A percentile compares a stretch with the other conserved stretches of the same genome.
Conservation (phyloP, 2,797 vertebrate species). For the Falco novaeseelandiae region DNA sequence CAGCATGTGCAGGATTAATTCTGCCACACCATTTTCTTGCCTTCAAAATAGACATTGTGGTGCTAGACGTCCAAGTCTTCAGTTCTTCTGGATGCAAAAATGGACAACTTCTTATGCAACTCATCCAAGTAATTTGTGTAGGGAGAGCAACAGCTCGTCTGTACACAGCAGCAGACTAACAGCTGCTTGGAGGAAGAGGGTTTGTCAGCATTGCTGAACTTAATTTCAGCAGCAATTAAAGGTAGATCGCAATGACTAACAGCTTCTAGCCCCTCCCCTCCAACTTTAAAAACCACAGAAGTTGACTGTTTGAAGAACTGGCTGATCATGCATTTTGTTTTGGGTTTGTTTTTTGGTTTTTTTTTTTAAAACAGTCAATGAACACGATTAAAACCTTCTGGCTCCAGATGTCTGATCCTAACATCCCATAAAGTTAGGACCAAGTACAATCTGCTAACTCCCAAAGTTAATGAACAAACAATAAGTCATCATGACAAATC, state of each 20-base stretch:
- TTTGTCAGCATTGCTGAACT: not conserved
- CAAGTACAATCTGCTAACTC: not conserved
- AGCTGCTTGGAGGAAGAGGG: not conserved
- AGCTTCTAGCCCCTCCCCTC: not conserved
- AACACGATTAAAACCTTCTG: not conserved
- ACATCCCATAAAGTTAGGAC: not conserved
- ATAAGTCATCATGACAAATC: rapidly evolving
- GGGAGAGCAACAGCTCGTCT: not conserved
- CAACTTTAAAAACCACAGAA: not conserved
- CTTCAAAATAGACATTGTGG: not conserved
- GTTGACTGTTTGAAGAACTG: not conserved
- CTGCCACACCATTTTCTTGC: not conserved
- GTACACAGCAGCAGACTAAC: not conserved
- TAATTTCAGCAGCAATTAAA: not conserved
- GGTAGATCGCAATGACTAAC: not conserved
- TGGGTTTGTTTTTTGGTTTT: not conserved
- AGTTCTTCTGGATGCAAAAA: not conserved
- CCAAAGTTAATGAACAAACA: not conserved
- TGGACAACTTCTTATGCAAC: rapidly evolving
- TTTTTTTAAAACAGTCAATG: not conserved
- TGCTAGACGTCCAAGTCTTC: not conserved
- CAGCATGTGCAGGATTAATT: not conserved
- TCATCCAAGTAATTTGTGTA: not conserved
- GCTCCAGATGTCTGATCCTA: not conserved
- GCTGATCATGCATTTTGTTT: not conserved